Evolutionary conservation across 2,113 vertebrate genomes (phyloP).

Genomic region (Climacteris rufus): DNA sequence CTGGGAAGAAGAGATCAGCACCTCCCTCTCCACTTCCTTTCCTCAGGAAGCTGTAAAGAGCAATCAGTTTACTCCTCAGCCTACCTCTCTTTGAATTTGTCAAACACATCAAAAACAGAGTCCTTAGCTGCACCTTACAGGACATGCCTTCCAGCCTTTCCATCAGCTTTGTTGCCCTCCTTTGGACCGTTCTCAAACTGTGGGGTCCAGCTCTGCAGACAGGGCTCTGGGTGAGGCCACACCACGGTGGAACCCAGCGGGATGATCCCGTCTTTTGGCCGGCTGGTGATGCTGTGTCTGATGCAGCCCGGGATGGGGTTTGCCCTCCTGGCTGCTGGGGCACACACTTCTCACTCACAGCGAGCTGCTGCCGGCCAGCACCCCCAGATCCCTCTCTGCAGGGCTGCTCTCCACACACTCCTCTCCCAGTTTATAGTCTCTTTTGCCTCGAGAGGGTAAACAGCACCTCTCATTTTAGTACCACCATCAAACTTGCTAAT

Average conservation of each 20-base stretch:
- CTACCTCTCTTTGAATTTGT: neutral
- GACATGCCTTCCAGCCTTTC: neutral
- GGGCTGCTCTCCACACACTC: neutral
- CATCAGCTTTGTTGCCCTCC: neutral
- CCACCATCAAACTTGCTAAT: neutral
- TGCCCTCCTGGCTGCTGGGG: neutral
- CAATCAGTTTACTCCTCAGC: neutral
- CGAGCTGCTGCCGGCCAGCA: neutral
- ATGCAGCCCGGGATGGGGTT: neutral
- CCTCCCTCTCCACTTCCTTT: neutral
- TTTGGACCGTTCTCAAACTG: neutral
- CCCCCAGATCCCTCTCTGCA: neutral
- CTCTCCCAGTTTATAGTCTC: neutral
- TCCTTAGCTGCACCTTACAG: neutral
- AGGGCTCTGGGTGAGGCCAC: rapidly evolving
- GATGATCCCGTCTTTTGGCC: neutral
- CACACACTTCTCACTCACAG: neutral
- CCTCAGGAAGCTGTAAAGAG: neutral
- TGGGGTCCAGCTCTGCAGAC: no score
- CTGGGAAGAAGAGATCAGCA: neutral
- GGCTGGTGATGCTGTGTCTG: neutral
- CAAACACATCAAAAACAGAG: neutral
- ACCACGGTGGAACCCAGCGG: neutral
- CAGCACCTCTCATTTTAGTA: neutral
- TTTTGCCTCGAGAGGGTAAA: neutral